A percentile compares a stretch with the other conserved stretches of the same genome.
These are phyloP conservation scores for Staurois parvus DNA, from an alignment of 2,797 vertebrate species.

Conservation along the genomic window DNA sequence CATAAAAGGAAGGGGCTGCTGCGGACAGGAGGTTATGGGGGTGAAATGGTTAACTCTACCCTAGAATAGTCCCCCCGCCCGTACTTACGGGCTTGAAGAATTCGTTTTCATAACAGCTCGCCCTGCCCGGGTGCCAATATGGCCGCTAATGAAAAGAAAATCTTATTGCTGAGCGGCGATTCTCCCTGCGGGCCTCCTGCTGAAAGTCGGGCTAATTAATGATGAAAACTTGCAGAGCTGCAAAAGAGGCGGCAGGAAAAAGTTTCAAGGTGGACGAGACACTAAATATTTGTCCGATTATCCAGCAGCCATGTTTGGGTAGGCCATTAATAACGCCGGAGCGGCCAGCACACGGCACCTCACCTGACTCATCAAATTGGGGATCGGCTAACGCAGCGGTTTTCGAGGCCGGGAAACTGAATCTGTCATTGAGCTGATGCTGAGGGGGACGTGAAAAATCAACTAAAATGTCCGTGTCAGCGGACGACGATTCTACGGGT, in stretches of 20 bases:
- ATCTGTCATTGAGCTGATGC: conserved; percentile 19
- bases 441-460: not conserved
- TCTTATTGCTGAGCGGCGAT: conserved; percentile 66
- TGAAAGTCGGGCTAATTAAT: conserved; percentile 60
- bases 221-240: conserved; percentile 49
- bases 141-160: conserved; percentile 69
- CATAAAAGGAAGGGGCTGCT: too few species aligned
- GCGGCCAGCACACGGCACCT: not conserved
- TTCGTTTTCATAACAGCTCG: conserved; percentile 66
- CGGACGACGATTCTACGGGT: too few species aligned
- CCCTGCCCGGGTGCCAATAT: conserved; percentile 66
- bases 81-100: too few species aligned
- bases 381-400: conserved; percentile 26
- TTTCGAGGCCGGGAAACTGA: conserved; percentile 4
- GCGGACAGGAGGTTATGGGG: too few species aligned
- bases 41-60: not conserved
- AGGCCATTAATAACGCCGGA: conserved; percentile 34
- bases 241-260: conserved; percentile 6
- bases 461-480: too few species aligned
- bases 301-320: conserved; percentile 11
- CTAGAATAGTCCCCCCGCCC: not conserved
- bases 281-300: conserved; percentile 25
- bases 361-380: conserved; percentile 44
- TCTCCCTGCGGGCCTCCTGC: conserved; percentile 64
- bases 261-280: conserved; percentile 42